Base-by-base conservation (phyloP, 2,797 vertebrate genomes). In the Neostethus bicornis region DNA sequence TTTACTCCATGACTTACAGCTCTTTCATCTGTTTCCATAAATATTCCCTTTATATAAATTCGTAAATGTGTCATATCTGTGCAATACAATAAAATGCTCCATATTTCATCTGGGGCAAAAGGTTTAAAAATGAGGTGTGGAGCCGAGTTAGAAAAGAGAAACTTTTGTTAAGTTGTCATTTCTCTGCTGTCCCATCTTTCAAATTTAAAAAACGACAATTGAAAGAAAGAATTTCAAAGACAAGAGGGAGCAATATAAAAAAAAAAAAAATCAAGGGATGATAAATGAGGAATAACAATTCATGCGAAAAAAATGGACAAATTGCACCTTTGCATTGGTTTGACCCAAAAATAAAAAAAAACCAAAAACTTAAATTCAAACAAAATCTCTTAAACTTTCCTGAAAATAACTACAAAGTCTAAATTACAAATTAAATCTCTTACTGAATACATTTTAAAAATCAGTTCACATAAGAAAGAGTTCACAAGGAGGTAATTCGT, bases 11-110 rank as follows among this genome's bases (percentile, higher is more conserved):
- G 88, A 92, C 88, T 90, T 91, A 90, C 85, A 88, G 86, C 70
- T 58, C 84, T 87, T 90, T 91, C 86, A 85, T 89, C 87, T 89
- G 81, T 85, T 90, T 89, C 87, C 89, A 92, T 91, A 92, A 92
- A 92, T 91, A 92, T 87, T 80, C 67, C 43, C 75, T 74, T 83
- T 75, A 80, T 87, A 89, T 88, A 92, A 90, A 93, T 91, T 85
- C 80, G 84, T 90, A 89, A 91, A 91, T 81, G 87, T 92, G 87
- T 90, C 90, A 91, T 70, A 91, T 83, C 79, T 83, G 75, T 73
- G 83, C 78, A 90, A 91, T 88, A 90, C 85, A 92, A 92, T 92
- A 91, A 92, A 89, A 82, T 84, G 75, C 51, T 63, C 77, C 84
- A 90, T 92, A 90, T 90, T 91, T 93, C 88, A 92, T 70, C 75